Percentiles rank a stretch among this genome's conserved stretches.
phyloP scores from a whole-genome alignment of 2,797 vertebrate genomes.

The Menidia menidia region DNA sequence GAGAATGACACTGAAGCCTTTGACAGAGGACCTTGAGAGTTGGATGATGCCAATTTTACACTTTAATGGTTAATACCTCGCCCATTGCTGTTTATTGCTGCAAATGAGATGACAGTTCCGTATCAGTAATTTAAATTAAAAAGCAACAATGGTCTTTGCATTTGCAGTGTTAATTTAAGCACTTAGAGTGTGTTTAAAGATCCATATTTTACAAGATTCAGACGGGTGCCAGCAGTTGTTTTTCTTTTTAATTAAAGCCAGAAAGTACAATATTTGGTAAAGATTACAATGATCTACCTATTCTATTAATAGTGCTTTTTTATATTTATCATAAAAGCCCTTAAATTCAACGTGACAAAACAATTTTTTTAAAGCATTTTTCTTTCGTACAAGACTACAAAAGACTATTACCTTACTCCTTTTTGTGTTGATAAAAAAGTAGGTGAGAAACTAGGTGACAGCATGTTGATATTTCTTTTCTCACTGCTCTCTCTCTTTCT shows the following conservation, averaged over 20 bases:
- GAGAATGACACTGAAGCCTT: not conserved
- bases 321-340: too few species aligned
- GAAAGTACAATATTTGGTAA: not conserved
- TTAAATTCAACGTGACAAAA: too few species aligned
- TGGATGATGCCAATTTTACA: constrained; percentile 3
- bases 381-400: too few species aligned
- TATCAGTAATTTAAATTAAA: not conserved
- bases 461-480: too few species aligned
- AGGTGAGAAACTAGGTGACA: too few species aligned
- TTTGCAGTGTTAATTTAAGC: not conserved
- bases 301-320: too few species aligned
- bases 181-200: too few species aligned
- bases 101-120: constrained; percentile 1
- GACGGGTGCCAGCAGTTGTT: not conserved
- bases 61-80: constrained; percentile 2
- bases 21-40: constrained; percentile 1
- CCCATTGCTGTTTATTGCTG: not conserved
- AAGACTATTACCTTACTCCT: too few species aligned
- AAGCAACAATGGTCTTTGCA: not conserved
- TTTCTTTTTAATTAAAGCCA: not conserved
- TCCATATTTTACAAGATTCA: too few species aligned
- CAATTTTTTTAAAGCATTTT: too few species aligned
- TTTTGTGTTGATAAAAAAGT: too few species aligned
- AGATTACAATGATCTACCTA: not conserved
- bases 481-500: too few species aligned